Evolutionary conservation across 2,888 invertebrate species (phyloP).

Genomic region (Ochlodes sylvanus): DNA sequence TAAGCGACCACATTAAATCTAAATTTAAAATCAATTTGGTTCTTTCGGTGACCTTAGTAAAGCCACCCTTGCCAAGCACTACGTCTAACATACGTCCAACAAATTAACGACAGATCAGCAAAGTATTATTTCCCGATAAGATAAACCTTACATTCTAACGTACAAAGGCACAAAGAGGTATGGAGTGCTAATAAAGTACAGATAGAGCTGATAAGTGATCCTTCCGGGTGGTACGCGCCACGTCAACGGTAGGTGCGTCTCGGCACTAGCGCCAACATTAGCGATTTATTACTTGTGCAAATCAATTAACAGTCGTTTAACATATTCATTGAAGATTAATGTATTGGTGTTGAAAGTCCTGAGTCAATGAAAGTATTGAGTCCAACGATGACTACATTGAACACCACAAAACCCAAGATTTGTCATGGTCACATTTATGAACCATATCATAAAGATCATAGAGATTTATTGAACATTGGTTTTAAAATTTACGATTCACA

Average conservation of each 20-base stretch:
- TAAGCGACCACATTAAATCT: too few species aligned
- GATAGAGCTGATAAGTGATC: conserved; percentile 6
- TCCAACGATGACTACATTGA: too few species aligned
- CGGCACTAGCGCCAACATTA: conserved; percentile 2
- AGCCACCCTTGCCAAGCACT: too few species aligned
- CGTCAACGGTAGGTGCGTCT: not conserved
- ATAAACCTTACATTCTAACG: conserved; percentile 2
- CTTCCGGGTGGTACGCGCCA: conserved; percentile 6
- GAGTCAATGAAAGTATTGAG: not conserved
- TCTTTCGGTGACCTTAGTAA: too few species aligned
- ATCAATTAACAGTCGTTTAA: not conserved
- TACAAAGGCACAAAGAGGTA: not conserved
- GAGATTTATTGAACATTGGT: too few species aligned
- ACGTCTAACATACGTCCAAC: too few species aligned
- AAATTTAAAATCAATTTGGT: too few species aligned
- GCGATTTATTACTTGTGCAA: not conserved
- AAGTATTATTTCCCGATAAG: not conserved
- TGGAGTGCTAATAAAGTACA: not conserved
- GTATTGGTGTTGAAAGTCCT: not conserved
- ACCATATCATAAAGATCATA: too few species aligned
- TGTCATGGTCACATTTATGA: too few species aligned
- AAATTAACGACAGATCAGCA: too few species aligned
- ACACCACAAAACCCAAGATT: too few species aligned
- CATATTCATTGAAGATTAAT: not conserved
- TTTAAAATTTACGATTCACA: not conserved